phyloP scores from a whole-genome alignment of 2,888 invertebrate genomes.

The Epinotia ramella region DNA sequence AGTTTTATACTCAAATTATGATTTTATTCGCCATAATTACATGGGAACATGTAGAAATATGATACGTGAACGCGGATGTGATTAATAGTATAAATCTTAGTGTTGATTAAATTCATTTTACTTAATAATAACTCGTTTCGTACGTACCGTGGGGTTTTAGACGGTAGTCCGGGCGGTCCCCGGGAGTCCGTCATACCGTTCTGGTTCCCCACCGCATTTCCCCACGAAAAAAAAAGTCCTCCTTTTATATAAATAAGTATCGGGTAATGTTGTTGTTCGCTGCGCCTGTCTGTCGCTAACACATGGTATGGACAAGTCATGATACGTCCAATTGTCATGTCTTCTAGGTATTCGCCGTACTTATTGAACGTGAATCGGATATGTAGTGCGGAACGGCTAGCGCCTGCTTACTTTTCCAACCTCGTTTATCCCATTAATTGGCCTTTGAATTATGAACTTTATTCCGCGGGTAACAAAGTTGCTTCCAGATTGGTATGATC shows the following conservation, averaged over 20 bases:
- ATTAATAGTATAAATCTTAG: background rate
- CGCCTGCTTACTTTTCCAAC: background rate
- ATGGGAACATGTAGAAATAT: background rate
- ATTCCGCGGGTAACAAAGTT: background rate
- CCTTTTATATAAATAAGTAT: no score
- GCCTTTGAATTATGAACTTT: background rate
- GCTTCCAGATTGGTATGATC: background rate
- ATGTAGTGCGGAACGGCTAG: conserved; percentile 45
- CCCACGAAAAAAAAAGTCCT: no score
- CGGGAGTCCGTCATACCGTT: no score
- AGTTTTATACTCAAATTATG: background rate
- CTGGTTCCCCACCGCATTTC: no score
- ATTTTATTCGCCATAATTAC: background rate
- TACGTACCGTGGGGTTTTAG: no score
- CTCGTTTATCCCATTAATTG: background rate
- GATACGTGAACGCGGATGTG: background rate
- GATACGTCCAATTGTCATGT: conserved; percentile 8
- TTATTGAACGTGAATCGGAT: conserved; percentile 18
- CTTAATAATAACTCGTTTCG: no score
- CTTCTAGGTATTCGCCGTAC: conserved; percentile 10
- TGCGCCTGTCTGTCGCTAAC: background rate
- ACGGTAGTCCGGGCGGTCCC: no score
- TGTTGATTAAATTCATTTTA: no score
- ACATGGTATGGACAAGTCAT: background rate
- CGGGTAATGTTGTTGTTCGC: no score